Percentiles rank a stretch among this genome's conserved stretches.
Conservation (phyloP, 2,797 vertebrate species). For the Neomorphus geoffroyi region DNA sequence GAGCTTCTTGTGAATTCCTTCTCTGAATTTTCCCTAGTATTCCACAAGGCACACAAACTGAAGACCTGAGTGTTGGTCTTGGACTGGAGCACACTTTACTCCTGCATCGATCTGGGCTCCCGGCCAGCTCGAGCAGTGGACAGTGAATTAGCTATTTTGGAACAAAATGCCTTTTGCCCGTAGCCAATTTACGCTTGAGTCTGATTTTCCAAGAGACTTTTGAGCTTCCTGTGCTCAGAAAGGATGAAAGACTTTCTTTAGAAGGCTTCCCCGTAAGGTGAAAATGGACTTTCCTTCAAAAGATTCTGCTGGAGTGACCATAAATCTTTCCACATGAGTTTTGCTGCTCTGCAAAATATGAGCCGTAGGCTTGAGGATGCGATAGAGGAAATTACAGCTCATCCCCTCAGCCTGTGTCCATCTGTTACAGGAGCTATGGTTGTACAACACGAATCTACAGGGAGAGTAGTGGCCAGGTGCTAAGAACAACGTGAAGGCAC, state of each 20-base stretch:
- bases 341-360: neutral
- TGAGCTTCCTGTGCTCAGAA: neutral
- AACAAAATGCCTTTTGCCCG: constrained; percentile 6
- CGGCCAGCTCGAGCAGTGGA: neutral
- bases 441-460: fast-evolving
- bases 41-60: neutral
- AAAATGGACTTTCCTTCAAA: neutral
- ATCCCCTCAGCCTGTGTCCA: neutral
- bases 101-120: neutral
- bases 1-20: neutral
- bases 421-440: neutral
- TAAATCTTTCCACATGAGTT: fast-evolving
- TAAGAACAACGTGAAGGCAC: too few species aligned
- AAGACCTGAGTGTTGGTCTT: fast-evolving
- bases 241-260: neutral
- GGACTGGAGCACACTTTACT: neutral
- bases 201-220: neutral
- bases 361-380: fast-evolving
- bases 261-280: neutral
- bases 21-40: fast-evolving
- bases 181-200: neutral
- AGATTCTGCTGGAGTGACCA: neutral
- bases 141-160: neutral
- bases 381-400: neutral
- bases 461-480: neutral